Evolutionary conservation across 2,888 invertebrate genomes (phyloP).

Genomic region (Polydrusus cervinus): DNA sequence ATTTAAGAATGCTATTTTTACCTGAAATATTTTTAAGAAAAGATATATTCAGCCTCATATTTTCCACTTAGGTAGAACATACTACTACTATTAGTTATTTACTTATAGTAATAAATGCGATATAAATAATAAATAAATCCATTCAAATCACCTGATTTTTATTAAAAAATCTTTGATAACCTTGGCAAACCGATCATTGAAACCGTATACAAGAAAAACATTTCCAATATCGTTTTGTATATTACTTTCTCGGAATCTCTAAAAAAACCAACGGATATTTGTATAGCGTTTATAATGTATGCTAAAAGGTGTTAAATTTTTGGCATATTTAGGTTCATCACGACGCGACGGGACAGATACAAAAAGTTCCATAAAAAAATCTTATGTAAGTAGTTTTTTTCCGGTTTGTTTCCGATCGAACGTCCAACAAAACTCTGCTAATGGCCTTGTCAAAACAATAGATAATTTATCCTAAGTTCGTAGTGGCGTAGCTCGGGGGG

Average conservation of each 20-base stretch:
- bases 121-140: slow-evolving; percentile 1
- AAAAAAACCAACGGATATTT: not conserved
- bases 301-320: slow-evolving; percentile 11
- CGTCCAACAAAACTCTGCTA: too few relatives aligned
- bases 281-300: not conserved
- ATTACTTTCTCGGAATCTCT: not conserved
- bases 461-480: too few relatives aligned
- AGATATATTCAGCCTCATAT: not conserved
- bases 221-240: not conserved
- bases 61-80: not conserved
- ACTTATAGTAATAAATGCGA: not conserved
- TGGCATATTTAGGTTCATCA: too few relatives aligned
- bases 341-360: too few relatives aligned
- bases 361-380: too few relatives aligned
- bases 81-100: not conserved
- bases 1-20: too few relatives aligned
- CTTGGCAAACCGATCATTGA: slow-evolving; percentile 1
- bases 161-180: slow-evolving; percentile 12
- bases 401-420: too few relatives aligned
- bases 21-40: not conserved
- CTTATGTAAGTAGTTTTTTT: too few relatives aligned
- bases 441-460: too few relatives aligned
- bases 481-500: too few relatives aligned
- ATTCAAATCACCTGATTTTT: slow-evolving; percentile 13
- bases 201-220: not conserved